phyloP scores from a whole-genome alignment of 2,113 vertebrate species.

The Dicaeum eximium region DNA sequence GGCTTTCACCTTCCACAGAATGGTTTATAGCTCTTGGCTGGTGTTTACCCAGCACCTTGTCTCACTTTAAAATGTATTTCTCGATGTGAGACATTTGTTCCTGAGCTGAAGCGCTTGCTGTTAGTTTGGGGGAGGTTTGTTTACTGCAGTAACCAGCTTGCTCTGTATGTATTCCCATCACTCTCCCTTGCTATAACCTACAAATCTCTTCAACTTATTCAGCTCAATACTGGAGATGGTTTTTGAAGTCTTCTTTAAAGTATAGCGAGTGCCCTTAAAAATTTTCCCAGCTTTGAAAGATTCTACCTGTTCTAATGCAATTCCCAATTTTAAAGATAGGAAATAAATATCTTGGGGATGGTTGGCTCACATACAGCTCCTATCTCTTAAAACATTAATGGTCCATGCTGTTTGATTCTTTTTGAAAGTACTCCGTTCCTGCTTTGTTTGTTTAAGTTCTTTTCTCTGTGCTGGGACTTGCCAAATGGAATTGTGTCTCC shows the following conservation, averaged over 20 bases:
- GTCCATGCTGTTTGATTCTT: constrained; percentile 55
- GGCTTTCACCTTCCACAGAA: neutral
- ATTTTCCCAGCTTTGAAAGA: constrained; percentile 47
- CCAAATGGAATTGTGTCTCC: neutral
- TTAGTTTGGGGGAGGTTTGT: constrained; percentile 42
- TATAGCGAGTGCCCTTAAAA: constrained; percentile 45
- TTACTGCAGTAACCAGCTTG: constrained; percentile 40
- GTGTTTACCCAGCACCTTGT: neutral
- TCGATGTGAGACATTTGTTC: neutral
- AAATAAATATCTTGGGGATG: constrained; percentile 58
- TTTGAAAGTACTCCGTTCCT: constrained; percentile 31
- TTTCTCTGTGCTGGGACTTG: constrained; percentile 23
- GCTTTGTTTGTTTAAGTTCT: constrained; percentile 51
- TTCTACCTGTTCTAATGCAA: constrained; percentile 63
- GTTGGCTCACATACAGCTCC: constrained; percentile 54
- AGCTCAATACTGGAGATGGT: constrained; percentile 43
- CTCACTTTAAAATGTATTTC: neutral
- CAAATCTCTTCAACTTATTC: constrained; percentile 49
- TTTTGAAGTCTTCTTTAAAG: constrained; percentile 68
- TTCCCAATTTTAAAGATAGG: constrained; percentile 59
- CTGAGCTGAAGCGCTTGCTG: neutral
- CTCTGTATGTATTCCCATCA: constrained; percentile 34
- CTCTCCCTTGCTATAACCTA: constrained; percentile 44
- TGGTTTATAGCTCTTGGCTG: neutral
- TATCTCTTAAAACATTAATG: constrained; percentile 68